These are phyloP conservation scores for Dusona sp. DNA, from an alignment of 2,888 invertebrate species.

Conservation along the genomic window DNA sequence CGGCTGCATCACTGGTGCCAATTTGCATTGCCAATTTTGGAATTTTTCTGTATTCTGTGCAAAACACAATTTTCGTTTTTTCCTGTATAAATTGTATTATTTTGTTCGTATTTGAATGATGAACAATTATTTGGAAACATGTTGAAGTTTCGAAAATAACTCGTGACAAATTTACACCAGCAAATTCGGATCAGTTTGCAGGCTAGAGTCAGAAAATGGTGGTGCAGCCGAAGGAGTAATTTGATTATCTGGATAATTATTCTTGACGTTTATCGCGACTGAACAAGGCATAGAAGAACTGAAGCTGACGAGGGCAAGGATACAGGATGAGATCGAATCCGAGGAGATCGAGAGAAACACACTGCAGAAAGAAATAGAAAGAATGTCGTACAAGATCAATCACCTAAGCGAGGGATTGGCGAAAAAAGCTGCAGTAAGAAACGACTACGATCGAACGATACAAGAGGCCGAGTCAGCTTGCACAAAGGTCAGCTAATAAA, in stretches of 20 bases:
- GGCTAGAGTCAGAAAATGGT: too few species aligned
- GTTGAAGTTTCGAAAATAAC: too few species aligned
- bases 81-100: too few species aligned
- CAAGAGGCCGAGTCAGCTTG: constrained; percentile 76
- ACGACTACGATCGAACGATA: constrained; percentile 77
- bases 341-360: constrained; percentile 73
- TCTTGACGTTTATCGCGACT: background rate
- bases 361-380: constrained; percentile 76
- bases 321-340: constrained; percentile 74
- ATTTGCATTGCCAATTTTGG: too few species aligned
- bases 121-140: too few species aligned
- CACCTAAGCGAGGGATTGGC: constrained; percentile 74
- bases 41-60: too few species aligned
- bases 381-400: constrained; percentile 72
- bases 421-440: constrained; percentile 72
- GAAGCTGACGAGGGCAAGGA: constrained; percentile 69
- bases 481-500: constrained; percentile 71
- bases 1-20: too few species aligned
- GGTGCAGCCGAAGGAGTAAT: too few species aligned
- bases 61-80: too few species aligned
- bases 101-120: too few species aligned
- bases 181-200: too few species aligned
- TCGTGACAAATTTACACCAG: too few species aligned
- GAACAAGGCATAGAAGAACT: constrained; percentile 75
- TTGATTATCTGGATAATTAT: background rate